Percentiles rank a stretch among this genome's conserved stretches.
phyloP scores from a whole-genome alignment of 2,797 vertebrate species.

The Botia kubotai region DNA sequence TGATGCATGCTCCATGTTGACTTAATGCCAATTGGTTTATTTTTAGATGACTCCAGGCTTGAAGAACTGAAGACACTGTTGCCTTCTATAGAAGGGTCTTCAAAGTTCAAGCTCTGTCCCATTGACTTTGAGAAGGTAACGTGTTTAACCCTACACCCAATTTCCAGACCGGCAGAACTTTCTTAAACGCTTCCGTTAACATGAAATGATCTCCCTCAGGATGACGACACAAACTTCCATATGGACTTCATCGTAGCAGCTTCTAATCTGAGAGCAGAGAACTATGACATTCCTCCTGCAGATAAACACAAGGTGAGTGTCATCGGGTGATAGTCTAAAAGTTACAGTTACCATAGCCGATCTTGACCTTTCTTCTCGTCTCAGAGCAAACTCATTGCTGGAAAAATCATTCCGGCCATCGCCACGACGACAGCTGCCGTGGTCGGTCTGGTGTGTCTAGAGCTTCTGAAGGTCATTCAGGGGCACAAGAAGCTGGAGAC shows the following conservation, averaged over 20 bases:
- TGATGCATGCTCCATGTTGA: neutral
- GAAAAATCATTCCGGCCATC: slow-evolving; percentile 96
- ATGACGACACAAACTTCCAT: slow-evolving; percentile 93
- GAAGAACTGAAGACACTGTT: slow-evolving; percentile 88
- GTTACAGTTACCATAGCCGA: neutral
- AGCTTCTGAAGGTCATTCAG: slow-evolving; percentile 92
- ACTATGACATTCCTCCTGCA: slow-evolving; percentile 94
- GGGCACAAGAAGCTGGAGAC: slow-evolving; percentile 86
- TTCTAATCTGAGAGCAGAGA: slow-evolving; percentile 93
- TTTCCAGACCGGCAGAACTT: neutral
- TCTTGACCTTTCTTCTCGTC: neutral
- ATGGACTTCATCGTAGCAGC: slow-evolving; percentile 98
- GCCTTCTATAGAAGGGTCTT: slow-evolving; percentile 78
- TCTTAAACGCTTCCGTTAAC: neutral
- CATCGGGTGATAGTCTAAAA: neutral
- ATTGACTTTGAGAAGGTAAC: slow-evolving; percentile 94
- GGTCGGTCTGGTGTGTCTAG: slow-evolving; percentile 92
- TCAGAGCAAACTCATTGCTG: slow-evolving; percentile 95
- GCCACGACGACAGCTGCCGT: slow-evolving; percentile 92
- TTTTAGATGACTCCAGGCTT: slow-evolving; percentile 87
- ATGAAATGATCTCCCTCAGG: slow-evolving; percentile 69
- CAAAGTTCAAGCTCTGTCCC: slow-evolving; percentile 84
- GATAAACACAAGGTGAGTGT: slow-evolving; percentile 89
- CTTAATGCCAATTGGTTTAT: neutral
- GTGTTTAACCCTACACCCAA: neutral